A percentile compares a stretch with the other conserved stretches of the same genome.
Conservation (phyloP, 2,113 vertebrate species). For the Nymphicus hollandicus region DNA sequence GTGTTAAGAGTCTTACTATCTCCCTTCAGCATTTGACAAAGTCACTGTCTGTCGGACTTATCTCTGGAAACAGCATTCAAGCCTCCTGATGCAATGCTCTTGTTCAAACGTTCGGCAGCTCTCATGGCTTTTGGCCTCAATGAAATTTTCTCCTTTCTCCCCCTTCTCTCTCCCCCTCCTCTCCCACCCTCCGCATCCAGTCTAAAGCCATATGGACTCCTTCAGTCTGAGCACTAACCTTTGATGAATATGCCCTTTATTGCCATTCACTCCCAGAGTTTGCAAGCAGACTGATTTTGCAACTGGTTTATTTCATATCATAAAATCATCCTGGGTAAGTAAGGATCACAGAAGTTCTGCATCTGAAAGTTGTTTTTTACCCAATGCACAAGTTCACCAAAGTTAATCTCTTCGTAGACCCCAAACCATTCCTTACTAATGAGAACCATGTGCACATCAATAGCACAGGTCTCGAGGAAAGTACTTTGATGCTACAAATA, state of each 20-base stretch:
- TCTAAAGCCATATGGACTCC: conserved; percentile 48
- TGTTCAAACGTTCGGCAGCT: neutral
- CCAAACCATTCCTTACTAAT: conserved; percentile 6
- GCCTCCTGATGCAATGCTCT: neutral
- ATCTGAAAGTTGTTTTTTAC: conserved; percentile 61
- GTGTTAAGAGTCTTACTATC: neutral
- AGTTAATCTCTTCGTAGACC: conserved; percentile 47
- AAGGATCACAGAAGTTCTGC: conserved; percentile 34
- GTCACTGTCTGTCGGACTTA: neutral
- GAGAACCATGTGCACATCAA: conserved; percentile 33
- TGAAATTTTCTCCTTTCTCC: neutral
- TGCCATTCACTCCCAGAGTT: neutral
- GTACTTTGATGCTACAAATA: conserved; percentile 16
- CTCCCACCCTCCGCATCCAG: neutral
- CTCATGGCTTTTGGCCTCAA: neutral
- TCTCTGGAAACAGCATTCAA: neutral
- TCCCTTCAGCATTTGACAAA: neutral
- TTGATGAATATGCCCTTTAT: conserved; percentile 59
- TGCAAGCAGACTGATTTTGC: conserved; percentile 16
- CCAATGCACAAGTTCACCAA: conserved; percentile 1
- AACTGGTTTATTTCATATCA: conserved; percentile 66
- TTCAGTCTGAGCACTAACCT: conserved; percentile 29
- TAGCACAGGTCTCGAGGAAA: neutral
- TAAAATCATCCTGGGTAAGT: conserved; percentile 13
- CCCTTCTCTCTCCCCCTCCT: neutral